phyloP scores from a whole-genome alignment of 2,888 invertebrate species.

The Sympetrum striolatum region DNA sequence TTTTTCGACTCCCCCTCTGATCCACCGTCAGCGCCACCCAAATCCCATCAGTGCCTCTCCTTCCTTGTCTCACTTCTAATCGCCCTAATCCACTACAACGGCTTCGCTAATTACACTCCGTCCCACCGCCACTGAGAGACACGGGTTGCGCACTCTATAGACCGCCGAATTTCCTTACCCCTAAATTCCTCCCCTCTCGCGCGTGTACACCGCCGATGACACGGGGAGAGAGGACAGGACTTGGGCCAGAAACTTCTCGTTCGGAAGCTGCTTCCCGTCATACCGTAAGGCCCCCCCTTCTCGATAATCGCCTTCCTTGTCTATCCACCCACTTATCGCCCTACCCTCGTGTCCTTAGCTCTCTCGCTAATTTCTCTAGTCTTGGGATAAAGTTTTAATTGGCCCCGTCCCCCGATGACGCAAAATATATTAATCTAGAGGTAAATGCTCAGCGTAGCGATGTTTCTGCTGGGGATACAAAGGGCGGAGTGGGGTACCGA shows the following conservation, averaged over 20 bases:
- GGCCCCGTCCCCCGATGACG: background rate
- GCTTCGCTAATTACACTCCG: conserved; percentile 28
- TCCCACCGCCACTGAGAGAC: background rate
- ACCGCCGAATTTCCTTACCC: conserved; percentile 19
- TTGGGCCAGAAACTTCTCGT: background rate
- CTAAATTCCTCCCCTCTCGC: background rate
- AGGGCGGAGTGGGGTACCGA: background rate
- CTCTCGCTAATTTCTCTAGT: background rate
- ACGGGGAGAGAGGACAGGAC: background rate
- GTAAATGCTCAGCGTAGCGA: background rate
- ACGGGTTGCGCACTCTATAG: background rate
- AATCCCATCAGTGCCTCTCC: background rate
- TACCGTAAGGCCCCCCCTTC: background rate
- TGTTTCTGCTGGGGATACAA: too few relatives aligned
- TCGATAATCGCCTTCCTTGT: background rate
- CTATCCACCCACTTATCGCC: background rate
- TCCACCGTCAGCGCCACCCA: background rate
- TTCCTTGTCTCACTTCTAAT: background rate
- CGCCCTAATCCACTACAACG: conserved; percentile 40
- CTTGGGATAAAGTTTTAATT: background rate
- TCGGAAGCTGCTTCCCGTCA: background rate
- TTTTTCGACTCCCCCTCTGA: background rate
- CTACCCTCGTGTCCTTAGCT: background rate
- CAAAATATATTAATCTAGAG: background rate
- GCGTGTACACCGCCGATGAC: background rate